These are phyloP conservation scores for Puma concolor DNA, from an alignment of 2,113 vertebrate genomes.

Conservation along the genomic window DNA sequence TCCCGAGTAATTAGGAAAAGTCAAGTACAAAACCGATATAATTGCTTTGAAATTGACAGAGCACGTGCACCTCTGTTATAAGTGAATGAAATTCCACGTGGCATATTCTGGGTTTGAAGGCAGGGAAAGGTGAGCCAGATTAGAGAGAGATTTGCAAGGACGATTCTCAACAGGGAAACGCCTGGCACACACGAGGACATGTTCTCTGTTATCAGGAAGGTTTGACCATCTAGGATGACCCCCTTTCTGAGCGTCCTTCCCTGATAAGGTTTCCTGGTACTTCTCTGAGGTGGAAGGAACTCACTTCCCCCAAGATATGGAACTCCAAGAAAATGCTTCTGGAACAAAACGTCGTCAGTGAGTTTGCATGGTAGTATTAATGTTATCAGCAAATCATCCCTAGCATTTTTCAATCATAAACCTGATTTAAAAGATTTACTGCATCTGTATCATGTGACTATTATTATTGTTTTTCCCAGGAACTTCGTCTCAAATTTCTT, in stretches of 20 bases:
- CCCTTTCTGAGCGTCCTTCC: not conserved
- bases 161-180: not conserved
- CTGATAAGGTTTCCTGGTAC: not conserved
- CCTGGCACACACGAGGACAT: not conserved
- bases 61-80: not conserved
- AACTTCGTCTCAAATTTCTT: conserved; percentile 8
- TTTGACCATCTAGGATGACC: not conserved
- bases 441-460: not conserved
- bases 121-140: not conserved
- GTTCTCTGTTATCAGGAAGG: not conserved
- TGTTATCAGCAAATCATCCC: not conserved
- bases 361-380: not conserved
- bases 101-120: not conserved
- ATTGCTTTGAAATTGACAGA: conserved; percentile 33
- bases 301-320: not conserved
- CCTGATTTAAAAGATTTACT: not conserved
- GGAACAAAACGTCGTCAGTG: not conserved
- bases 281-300: not conserved
- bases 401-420: not conserved
- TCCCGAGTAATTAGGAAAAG: not conserved
- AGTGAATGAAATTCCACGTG: not conserved
- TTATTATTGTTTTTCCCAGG: not conserved
- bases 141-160: conserved; percentile 9
- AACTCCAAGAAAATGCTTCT: not conserved
- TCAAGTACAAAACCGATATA: not conserved